A percentile compares a stretch with the other conserved stretches of the same genome.
Evolutionary conservation across 1,140 invertebrate genomes (phyloP).

Genomic region (Lethocerus indicus): DNA sequence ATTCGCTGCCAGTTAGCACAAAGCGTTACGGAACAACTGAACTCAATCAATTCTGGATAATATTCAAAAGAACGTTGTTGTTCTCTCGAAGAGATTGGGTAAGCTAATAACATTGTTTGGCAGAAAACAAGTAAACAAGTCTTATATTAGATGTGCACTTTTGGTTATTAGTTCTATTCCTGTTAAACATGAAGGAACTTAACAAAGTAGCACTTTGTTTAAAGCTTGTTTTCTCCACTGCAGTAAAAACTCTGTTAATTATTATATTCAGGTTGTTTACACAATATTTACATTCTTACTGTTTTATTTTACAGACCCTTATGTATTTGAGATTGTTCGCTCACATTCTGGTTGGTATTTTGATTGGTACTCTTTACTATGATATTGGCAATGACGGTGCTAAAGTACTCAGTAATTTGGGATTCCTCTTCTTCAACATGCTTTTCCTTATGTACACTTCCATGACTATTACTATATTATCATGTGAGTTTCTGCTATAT

Average conservation of each 20-base stretch:
- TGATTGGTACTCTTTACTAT: constrained; percentile 38
- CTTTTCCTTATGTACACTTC: constrained; percentile 96
- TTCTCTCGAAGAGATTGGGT: constrained; percentile 75
- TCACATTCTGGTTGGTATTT: constrained; percentile 74
- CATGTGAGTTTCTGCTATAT: constrained; percentile 50
- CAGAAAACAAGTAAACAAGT: too few relatives aligned
- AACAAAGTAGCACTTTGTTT: too few relatives aligned
- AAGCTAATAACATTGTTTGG: constrained; percentile 20
- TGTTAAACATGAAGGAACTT: too few relatives aligned
- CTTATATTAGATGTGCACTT: too few relatives aligned
- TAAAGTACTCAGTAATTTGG: constrained; percentile 89
- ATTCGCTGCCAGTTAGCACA: constrained; percentile 32
- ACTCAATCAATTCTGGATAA: constrained; percentile 61
- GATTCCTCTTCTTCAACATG: constrained; percentile 95
- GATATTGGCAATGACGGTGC: constrained; percentile 33
- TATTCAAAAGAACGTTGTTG: constrained; percentile 55
- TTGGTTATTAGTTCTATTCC: too few relatives aligned
- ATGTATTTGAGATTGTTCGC: constrained; percentile 87
- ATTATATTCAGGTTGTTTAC: too few relatives aligned
- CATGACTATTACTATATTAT: constrained; percentile 94
- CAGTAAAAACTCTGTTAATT: too few relatives aligned
- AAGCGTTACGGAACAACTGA: constrained; percentile 56
- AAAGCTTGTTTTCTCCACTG: too few relatives aligned
- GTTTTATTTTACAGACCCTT: constrained; percentile 55
- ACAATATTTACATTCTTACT: too few relatives aligned